Base-by-base conservation (phyloP, 2,113 vertebrate genomes). In the Leptobrachium ailaonicum region DNA sequence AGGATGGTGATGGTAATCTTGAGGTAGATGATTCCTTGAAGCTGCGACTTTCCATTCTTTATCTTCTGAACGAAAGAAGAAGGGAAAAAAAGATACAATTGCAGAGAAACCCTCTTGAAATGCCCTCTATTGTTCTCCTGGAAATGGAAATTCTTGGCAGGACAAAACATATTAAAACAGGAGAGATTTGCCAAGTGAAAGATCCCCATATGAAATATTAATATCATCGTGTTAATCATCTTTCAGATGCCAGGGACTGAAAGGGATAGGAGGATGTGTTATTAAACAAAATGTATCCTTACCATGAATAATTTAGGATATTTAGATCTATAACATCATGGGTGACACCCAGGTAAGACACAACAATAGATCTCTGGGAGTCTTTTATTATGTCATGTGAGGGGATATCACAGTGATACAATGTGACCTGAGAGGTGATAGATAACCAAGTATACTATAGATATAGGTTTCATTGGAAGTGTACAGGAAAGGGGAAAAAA, bases 401-500 rank as follows among this genome's bases (percentile, higher is more conserved):
- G 47, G 47, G 47, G 47, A 4, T 50, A 8, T 50, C 8, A 50
- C 8, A 50, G 47, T 5, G 8, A 50, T 50, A 50, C 8, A 50
- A 5, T 50, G 47, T 8, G 68, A 20, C 42, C 66, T 11, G 14
- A 50, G 8, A 58, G 13, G 41, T 66, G 32, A 40, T 56, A 64
- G 50, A 62, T 66, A 66, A 68, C 45, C 71, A 68, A 68, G 60
- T n/a, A 13, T 32, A 32, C 20, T 32, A 32, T 20, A 67, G 53
- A 47, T 75, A 74, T 63, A 75, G 72, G 68, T 60, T 79, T 70
- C 11, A 63, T 58, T 44, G 91, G 92, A 92, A 92, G 90, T 89
- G 86, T 92, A 89, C 83, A 87, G 20, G 20, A 32, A 50, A 50
- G 88, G 87, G 92, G 92, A 93, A 42, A 76, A 44, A 77, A 68